Evolutionary conservation across 1,140 invertebrate species (phyloP).

Genomic region (Akabosia matsudoensis): DNA sequence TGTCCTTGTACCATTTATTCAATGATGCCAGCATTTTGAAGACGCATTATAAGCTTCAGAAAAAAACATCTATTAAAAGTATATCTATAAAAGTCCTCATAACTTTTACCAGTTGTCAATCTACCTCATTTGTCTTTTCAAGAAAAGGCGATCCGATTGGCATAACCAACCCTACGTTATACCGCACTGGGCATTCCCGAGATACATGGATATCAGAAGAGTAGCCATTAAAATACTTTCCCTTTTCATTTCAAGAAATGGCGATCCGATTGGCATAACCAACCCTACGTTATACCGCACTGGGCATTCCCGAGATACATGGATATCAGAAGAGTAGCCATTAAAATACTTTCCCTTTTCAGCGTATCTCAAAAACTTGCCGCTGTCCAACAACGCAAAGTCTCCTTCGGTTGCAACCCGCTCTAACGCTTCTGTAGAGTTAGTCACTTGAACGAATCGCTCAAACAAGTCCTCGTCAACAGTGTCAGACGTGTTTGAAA

Average conservation of each 20-base stretch:
- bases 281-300: constrained; percentile 43
- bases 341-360: constrained; percentile 42
- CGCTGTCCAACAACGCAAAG: constrained; percentile 43
- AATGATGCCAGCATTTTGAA: constrained; percentile 44
- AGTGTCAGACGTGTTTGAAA: constrained; percentile 32
- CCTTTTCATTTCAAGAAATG: constrained; percentile 41
- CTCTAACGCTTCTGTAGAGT: constrained; percentile 36
- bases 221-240: constrained; percentile 42
- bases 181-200: constrained; percentile 43
- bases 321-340: constrained; percentile 39
- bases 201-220: constrained; percentile 37
- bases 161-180: constrained; percentile 42
- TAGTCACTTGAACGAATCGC: constrained; percentile 29
- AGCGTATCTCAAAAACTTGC: constrained; percentile 40
- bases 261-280: constrained; percentile 40
- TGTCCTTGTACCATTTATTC: constrained; percentile 43
- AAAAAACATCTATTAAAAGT: constrained; percentile 8
- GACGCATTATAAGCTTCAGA: constrained; percentile 24
- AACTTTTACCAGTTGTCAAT: neutral
- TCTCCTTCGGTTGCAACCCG: constrained; percentile 37
- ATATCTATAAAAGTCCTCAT: neutral
- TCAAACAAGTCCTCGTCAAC: constrained; percentile 38
- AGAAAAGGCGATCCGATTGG: constrained; percentile 44
- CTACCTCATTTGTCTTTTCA: constrained; percentile 38
- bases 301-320: constrained; percentile 44